A percentile compares a stretch with the other conserved stretches of the same genome.
Conservation (phyloP, 92 coral and sea anemone genomes). For the Parazoanthus atlanticus region DNA sequence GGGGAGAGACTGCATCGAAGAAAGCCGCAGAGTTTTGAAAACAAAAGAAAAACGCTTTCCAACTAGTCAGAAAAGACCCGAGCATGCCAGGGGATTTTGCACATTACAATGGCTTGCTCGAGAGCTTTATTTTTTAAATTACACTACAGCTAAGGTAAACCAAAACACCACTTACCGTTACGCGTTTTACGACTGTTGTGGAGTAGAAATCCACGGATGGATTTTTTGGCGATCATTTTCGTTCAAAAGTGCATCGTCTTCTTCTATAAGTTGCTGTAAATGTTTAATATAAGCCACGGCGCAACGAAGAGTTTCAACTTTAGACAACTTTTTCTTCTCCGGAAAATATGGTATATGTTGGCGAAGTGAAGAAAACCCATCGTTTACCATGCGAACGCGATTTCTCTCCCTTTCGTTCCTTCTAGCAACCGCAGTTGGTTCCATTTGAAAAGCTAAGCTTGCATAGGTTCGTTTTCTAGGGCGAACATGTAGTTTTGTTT, state of each 20-base stretch:
- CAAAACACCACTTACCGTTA: conserved; percentile 1
- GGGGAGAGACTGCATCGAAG: background rate
- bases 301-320: conserved; percentile 95
- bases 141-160: background rate
- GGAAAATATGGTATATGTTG: conserved; percentile 97
- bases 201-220: conserved; percentile 29
- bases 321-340: conserved; percentile 93
- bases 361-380: conserved; percentile 91
- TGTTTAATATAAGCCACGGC: conserved; percentile 97
- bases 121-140: background rate
- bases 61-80: background rate
- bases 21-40: conserved; percentile 14
- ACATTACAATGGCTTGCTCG: too few species aligned
- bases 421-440: conserved; percentile 87
- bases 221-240: conserved; percentile 54
- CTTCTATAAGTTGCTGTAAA: conserved; percentile 87
- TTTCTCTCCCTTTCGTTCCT: conserved; percentile 95
- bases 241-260: conserved; percentile 74
- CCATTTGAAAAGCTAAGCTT: conserved; percentile 75
- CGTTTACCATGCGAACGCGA: conserved; percentile 96
- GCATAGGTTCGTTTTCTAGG: conserved; percentile 60
- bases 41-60: conserved; percentile 17
- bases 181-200: background rate
- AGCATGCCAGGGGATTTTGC: background rate
- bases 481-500: conserved; percentile 34